Percentiles rank a stretch among this genome's conserved stretches.
Conservation (phyloP, 2,797 vertebrate species). For the Labroides dimidiatus region DNA sequence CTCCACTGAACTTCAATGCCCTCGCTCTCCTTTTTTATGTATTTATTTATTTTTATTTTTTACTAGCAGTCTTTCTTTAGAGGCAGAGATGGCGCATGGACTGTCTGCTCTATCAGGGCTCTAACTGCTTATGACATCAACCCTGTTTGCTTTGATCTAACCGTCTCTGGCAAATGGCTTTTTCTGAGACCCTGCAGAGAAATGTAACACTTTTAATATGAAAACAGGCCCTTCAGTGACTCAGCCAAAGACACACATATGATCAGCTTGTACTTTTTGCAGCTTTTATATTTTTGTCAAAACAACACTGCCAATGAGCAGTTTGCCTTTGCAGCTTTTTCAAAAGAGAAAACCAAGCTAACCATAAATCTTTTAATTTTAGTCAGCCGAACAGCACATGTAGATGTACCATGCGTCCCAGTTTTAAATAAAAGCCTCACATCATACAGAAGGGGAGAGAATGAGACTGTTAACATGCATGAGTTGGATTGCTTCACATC, state of each 20-base stretch:
- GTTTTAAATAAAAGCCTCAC: slow-evolving; percentile 21
- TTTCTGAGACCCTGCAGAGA: slow-evolving; percentile 35
- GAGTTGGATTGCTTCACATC: slow-evolving; percentile 21
- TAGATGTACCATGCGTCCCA: slow-evolving; percentile 14
- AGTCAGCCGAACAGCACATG: not conserved
- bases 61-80: slow-evolving; percentile 17
- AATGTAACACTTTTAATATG: slow-evolving; percentile 53
- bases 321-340: slow-evolving; percentile 24
- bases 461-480: slow-evolving; percentile 22
- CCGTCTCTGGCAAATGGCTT: slow-evolving; percentile 59
- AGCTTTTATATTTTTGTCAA: slow-evolving; percentile 21
- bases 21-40: slow-evolving; percentile 11
- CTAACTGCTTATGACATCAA: slow-evolving; percentile 64
- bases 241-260: slow-evolving; percentile 5
- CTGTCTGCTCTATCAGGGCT: slow-evolving; percentile 47
- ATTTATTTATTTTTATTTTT: too few relatives aligned
- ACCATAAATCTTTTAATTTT: slow-evolving; percentile 20
- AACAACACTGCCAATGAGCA: slow-evolving; percentile 10
- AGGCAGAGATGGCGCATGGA: slow-evolving; percentile 44
- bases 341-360: not conserved
- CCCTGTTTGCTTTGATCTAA: slow-evolving; percentile 67
- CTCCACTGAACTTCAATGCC: slow-evolving; percentile 21
- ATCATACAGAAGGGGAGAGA: slow-evolving; percentile 11
- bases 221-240: slow-evolving; percentile 22
- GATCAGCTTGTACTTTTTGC: slow-evolving; percentile 4